These are phyloP conservation scores for Balearica regulorum DNA, from an alignment of 2,797 vertebrate species.

Conservation along the genomic window DNA sequence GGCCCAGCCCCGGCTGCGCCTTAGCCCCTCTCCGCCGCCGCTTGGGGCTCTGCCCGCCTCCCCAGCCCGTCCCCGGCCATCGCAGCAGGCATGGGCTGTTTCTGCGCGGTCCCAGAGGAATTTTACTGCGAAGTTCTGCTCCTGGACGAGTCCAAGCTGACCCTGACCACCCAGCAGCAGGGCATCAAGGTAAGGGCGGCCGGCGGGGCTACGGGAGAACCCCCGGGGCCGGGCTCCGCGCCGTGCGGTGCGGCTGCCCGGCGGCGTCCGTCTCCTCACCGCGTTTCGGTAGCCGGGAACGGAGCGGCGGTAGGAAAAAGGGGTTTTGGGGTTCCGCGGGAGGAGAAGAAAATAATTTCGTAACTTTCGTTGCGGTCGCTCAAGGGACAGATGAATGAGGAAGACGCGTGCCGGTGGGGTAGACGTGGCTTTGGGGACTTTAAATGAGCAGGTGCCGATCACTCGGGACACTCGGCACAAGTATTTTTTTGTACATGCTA, in stretches of 20 bases:
- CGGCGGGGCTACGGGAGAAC: neutral
- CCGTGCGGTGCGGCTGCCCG: neutral
- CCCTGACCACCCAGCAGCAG: slow-evolving; percentile 84
- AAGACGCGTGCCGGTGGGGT: neutral
- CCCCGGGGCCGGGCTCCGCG: neutral
- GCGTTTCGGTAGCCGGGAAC: neutral
- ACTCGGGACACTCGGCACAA: neutral
- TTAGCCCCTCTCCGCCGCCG: neutral
- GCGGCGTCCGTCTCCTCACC: too few species aligned
- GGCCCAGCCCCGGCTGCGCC: neutral
- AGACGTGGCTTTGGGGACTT: neutral
- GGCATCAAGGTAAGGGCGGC: slow-evolving; percentile 81
- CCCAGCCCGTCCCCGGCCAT: neutral
- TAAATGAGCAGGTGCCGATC: neutral
- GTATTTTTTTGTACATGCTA: neutral
- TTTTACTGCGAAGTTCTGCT: slow-evolving; percentile 90
- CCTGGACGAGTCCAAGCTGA: slow-evolving; percentile 86
- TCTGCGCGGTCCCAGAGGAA: slow-evolving; percentile 85
- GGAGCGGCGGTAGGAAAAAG: neutral
- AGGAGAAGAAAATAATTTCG: neutral
- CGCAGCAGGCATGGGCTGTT: slow-evolving; percentile 81
- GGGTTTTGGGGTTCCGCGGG: neutral
- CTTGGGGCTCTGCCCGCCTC: neutral
- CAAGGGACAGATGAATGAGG: neutral
- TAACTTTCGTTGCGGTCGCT: neutral